Evolutionary conservation across 1,140 invertebrate genomes (phyloP), one percentile per base, ranked within the genome.

Genomic region (Platyscapa corneri): DNA sequence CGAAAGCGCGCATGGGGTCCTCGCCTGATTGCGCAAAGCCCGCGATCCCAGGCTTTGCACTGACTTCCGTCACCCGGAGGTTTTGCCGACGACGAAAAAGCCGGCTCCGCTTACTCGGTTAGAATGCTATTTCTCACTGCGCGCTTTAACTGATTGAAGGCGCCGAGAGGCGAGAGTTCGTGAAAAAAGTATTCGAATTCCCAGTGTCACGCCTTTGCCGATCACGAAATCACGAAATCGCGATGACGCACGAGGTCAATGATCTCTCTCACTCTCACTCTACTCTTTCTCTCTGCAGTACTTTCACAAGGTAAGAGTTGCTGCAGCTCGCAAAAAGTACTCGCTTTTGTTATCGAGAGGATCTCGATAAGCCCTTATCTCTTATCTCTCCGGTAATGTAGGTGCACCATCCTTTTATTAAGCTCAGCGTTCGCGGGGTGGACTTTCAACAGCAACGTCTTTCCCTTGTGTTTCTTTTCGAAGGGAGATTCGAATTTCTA

Each of bases 201-300:
- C 76, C 60, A 87, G 84, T 86, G 86, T 88, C 84, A 84, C 60
- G 86, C 76, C 64, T 85, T 56, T n/a, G 72, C 85, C n/a, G n/a
- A n/a, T n/a, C 83, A 80, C 88, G 88, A 90, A 90, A 89, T 88
- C 86, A 18, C 86, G 42, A 46, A 5, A 7, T 46, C 42, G 12
- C n/a, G 87, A 87, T 89, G 89, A 89, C 89, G 89, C 84, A 84
- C 86, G 85, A 88, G 89, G 90, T 88, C 90, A 90, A 89, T 90
- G 91, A 90, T 90, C 90, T 82, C 88, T 46, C 32, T 76, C 27
- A 37, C 49, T 53, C 49, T 16, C 49, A 2, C 16, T 46, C 12
- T 46, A 46, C 23, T 14, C 30, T 34, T 27, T 34, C 18, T 74
- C 37, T 42, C 37, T 27, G 10, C 56, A 27, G 3, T 10, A 60